Evolutionary conservation across 1,140 invertebrate species (phyloP).

Genomic region (Eupristina koningsbergeri): DNA sequence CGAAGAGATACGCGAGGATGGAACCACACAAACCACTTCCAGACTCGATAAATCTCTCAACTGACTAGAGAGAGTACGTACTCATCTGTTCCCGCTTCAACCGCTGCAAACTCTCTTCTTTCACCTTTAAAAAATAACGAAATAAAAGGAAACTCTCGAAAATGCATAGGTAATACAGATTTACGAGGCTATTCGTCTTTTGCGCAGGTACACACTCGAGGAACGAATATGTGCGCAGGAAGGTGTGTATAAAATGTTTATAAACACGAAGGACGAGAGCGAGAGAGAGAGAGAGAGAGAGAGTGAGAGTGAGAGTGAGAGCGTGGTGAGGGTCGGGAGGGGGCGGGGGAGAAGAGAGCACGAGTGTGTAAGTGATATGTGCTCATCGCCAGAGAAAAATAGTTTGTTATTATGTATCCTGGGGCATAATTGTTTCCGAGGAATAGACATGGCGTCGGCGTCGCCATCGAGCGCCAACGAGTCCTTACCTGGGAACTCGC

Average conservation of each 20-base stretch:
- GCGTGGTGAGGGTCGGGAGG: too few relatives aligned
- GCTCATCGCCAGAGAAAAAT: constrained; percentile 53
- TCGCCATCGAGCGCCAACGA: constrained; percentile 26
- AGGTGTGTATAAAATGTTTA: constrained; percentile 49
- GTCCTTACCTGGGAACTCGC: constrained; percentile 65
- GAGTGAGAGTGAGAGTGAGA: background rate
- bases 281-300: constrained; percentile 4
- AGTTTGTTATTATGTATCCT: constrained; percentile 66
- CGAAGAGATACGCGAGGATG: too few relatives aligned
- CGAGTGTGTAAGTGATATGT: constrained; percentile 41
- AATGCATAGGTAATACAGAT: constrained; percentile 58
- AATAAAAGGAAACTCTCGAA: constrained; percentile 37
- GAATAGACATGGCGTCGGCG: constrained; percentile 60
- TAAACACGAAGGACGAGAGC: background rate
- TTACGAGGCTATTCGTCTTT: constrained; percentile 67
- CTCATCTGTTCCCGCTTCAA: background rate
- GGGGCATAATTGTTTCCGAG: constrained; percentile 68
- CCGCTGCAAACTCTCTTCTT: background rate
- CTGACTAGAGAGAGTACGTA: background rate
- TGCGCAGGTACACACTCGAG: constrained; percentile 19
- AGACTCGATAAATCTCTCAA: constrained; percentile 30
- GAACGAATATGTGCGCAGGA: background rate
- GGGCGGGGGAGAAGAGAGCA: background rate
- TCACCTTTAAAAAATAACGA: constrained; percentile 19
- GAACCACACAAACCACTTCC: background rate